These are phyloP conservation scores for Sebastes iracundus DNA, from an alignment of 2,797 vertebrate genomes.

Conservation along the genomic window DNA sequence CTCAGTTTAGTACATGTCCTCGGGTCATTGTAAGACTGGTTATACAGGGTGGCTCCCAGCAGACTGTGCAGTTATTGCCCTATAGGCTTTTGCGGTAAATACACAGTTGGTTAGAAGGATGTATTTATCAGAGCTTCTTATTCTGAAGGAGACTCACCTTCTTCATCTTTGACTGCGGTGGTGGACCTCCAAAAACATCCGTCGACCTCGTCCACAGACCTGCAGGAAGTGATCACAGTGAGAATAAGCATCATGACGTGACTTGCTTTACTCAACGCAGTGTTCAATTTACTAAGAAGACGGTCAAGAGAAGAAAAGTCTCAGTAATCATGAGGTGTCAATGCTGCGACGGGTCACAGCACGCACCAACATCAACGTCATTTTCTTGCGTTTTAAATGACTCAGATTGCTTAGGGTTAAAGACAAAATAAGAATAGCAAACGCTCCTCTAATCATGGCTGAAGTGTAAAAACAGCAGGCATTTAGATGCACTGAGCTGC, in stretches of 20 bases:
- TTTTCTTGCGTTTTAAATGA: neutral
- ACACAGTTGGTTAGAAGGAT: neutral
- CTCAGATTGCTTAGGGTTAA: neutral
- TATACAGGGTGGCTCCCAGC: neutral
- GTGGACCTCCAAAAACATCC: neutral
- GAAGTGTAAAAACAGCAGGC: neutral
- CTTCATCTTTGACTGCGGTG: neutral
- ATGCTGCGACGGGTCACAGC: neutral
- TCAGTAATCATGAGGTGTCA: conserved; percentile 26
- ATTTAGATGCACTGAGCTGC: neutral
- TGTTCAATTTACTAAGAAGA: neutral
- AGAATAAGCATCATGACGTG: neutral
- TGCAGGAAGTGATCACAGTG: neutral
- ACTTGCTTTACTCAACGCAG: neutral
- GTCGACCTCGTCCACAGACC: neutral
- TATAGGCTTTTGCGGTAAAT: neutral
- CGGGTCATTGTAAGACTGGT: conserved; percentile 15
- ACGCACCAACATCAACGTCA: neutral
- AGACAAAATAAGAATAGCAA: neutral
- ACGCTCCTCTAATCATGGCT: neutral
- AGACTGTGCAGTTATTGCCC: neutral
- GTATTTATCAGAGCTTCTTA: neutral
- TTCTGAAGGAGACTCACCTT: neutral
- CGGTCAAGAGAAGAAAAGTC: fast-evolving
- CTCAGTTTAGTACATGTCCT: conserved; percentile 19